Percentiles rank a stretch among this genome's conserved stretches.
Evolutionary conservation across 2,113 vertebrate species (phyloP).

Genomic region (Cyprinodon brontotheroides): DNA sequence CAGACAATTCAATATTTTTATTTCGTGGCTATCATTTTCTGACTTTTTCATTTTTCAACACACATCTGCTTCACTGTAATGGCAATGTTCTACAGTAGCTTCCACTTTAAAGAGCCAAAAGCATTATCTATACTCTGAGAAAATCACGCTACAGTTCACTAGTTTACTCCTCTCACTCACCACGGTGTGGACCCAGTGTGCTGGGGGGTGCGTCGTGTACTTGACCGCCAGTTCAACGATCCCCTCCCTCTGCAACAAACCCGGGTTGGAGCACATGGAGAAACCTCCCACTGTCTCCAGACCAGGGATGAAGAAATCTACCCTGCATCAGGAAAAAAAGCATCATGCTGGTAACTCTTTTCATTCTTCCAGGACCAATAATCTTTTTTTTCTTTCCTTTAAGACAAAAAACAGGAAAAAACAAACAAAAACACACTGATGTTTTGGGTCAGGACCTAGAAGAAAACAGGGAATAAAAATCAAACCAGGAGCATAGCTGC

Average conservation of each 20-base stretch:
- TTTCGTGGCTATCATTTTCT: too few species aligned
- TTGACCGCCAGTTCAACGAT: constrained; percentile 93
- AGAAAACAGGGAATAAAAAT: constrained; percentile 32
- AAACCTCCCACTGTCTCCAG: constrained; percentile 90
- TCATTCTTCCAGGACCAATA: not conserved
- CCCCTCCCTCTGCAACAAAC: constrained; percentile 84
- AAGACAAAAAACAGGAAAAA: too few species aligned
- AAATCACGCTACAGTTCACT: too few species aligned
- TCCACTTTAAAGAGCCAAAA: too few species aligned
- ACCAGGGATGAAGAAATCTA: constrained; percentile 94
- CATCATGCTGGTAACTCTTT: not conserved
- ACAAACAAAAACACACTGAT: constrained; percentile 3
- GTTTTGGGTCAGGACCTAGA: constrained; percentile 31
- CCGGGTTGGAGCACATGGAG: constrained; percentile 94
- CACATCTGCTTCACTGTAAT: too few species aligned
- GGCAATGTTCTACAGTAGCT: too few species aligned
- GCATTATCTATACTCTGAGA: too few species aligned
- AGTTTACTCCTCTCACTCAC: constrained; percentile 67
- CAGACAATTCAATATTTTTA: too few species aligned
- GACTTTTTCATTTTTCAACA: too few species aligned
- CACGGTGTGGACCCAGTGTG: constrained; percentile 90
- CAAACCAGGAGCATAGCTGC: constrained; percentile 35
- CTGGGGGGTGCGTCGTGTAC: constrained; percentile 86
- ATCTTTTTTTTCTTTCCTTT: not conserved
- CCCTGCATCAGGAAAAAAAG: constrained; percentile 74